These are phyloP conservation scores for Pitta sordida DNA, from an alignment of 2,113 vertebrate genomes.

Conservation along the genomic window DNA sequence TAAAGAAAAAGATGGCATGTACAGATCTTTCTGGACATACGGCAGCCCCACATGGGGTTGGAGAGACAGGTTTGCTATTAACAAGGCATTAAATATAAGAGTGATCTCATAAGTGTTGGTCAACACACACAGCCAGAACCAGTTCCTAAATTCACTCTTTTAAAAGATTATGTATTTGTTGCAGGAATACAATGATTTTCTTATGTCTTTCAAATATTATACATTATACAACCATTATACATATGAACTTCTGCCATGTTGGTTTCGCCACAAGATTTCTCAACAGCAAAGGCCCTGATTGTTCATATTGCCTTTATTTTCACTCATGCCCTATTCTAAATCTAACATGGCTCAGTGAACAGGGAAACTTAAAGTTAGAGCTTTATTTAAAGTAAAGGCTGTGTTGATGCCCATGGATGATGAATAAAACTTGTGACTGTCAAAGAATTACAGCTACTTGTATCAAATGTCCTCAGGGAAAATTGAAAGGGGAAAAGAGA, in stretches of 20 bases:
- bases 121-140: not conserved
- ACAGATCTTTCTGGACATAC: not conserved
- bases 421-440: not conserved
- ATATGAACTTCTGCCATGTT: not conserved
- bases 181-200: not conserved
- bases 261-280: not conserved
- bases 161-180: not conserved
- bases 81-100: not conserved
- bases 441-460: not conserved
- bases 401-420: not conserved
- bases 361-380: not conserved
- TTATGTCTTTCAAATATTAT: not conserved
- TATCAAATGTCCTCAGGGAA: not conserved
- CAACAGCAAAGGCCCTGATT: not conserved
- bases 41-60: not conserved
- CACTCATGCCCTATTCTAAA: not conserved
- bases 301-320: not conserved
- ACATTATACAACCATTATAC: not conserved
- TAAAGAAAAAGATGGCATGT: not conserved
- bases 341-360: not conserved
- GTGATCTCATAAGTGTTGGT: not conserved
- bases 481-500: not conserved
- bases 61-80: not conserved
- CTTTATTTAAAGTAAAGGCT: not conserved
- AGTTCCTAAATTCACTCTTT: not conserved